Evolutionary conservation across 2,888 invertebrate species (phyloP).

Genomic region (Drosophila robusta): DNA sequence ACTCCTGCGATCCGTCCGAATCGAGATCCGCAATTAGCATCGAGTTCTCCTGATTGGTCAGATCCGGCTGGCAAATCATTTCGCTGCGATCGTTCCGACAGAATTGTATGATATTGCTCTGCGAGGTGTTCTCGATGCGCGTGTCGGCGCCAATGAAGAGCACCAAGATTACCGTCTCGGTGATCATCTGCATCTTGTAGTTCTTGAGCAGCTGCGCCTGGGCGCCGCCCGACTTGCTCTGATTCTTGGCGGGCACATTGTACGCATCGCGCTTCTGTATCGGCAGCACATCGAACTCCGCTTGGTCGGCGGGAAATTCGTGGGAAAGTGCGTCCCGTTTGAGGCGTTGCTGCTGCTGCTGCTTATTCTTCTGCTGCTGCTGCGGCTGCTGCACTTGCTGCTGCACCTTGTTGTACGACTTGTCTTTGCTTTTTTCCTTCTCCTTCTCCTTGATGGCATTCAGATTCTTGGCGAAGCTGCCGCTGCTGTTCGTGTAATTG

Average conservation of each 20-base stretch:
- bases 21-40: constrained; percentile 91
- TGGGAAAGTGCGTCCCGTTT: constrained; percentile 44
- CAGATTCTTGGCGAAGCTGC: constrained; percentile 37
- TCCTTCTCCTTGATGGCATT: constrained; percentile 69
- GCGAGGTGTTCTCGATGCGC: constrained; percentile 91
- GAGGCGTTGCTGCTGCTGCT: constrained; percentile 49
- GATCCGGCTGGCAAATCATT: constrained; percentile 89
- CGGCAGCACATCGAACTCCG: constrained; percentile 75
- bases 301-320: constrained; percentile 58
- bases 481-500: constrained; percentile 40
- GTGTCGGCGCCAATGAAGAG: constrained; percentile 91
- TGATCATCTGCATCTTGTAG: constrained; percentile 86
- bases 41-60: constrained; percentile 90
- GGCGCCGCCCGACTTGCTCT: constrained; percentile 39
- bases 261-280: constrained; percentile 77
- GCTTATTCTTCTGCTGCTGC: constrained; percentile 39
- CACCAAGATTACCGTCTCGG: constrained; percentile 91
- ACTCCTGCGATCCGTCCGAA: constrained; percentile 90
- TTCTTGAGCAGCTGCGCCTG: constrained; percentile 64
- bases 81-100: constrained; percentile 86
- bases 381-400: constrained; percentile 50
- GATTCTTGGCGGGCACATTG: constrained; percentile 71
- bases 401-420: constrained; percentile 29
- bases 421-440: constrained; percentile 57
- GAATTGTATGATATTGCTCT: constrained; percentile 91